Conservation (phyloP, 2,888 invertebrate species). For the Tipula lateralis region DNA sequence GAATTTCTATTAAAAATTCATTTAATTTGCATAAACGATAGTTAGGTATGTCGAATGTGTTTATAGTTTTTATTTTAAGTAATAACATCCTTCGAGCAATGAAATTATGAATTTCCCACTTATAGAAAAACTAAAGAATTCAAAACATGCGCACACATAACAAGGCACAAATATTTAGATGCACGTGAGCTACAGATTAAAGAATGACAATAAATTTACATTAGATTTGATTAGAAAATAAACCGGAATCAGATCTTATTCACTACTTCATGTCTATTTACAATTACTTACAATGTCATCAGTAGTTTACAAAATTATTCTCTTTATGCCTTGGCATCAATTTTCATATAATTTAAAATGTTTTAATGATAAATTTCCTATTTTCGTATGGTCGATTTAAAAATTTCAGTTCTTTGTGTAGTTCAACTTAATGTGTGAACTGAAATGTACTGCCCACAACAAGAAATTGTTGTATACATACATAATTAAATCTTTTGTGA, state of each 20-base stretch:
- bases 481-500: no score
- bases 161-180: neutral
- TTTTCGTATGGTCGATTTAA: neutral
- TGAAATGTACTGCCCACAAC: no score
- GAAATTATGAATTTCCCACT: neutral
- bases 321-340: neutral
- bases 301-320: neutral
- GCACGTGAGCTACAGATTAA: neutral
- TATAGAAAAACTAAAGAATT: neutral
- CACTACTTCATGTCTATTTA: neutral
- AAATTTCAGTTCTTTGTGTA: no score
- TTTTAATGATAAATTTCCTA: neutral
- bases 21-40: no score
- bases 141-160: neutral
- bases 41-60: no score
- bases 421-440: no score
- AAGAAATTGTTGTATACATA: no score
- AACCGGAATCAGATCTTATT: neutral
- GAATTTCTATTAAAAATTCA: neutral
- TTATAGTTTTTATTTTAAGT: no score
- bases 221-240: neutral
- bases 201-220: neutral
- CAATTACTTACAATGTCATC: neutral
- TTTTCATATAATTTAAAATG: neutral
- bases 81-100: neutral